phyloP scores from a whole-genome alignment of 2,113 vertebrate species.

The Cebidichthys violaceus region DNA sequence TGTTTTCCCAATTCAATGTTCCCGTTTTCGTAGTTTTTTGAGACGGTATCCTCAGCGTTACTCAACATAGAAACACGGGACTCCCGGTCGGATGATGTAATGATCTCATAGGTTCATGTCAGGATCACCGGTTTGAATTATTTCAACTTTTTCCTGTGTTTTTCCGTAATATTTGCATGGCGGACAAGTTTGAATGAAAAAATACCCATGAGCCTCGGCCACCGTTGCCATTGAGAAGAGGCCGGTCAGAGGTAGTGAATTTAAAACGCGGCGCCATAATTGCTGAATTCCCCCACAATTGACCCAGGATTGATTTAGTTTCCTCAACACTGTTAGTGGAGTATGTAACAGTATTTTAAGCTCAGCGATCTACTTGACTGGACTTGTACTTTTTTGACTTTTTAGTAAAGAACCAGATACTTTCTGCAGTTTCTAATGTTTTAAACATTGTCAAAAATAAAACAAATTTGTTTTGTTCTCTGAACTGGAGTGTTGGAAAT shows the following conservation, averaged over 20 bases:
- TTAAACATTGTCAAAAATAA: not conserved
- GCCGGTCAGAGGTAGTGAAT: not conserved
- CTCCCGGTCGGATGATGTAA: not conserved
- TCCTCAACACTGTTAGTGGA: not conserved
- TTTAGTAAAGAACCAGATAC: not conserved
- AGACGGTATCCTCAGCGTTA: not conserved
- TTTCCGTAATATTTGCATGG: not conserved
- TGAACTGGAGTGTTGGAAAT: not conserved
- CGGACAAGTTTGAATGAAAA: not conserved
- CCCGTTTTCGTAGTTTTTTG: not conserved
- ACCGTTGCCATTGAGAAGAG: not conserved
- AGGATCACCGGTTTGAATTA: not conserved
- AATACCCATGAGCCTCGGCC: not conserved
- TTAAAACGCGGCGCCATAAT: not conserved
- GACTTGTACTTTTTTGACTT: not conserved
- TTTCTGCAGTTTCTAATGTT: not conserved
- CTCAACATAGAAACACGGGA: not conserved
- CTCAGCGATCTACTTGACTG: not conserved
- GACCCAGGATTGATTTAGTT: not conserved
- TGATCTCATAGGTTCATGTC: not conserved
- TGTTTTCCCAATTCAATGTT: not conserved
- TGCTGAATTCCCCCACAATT: not conserved
- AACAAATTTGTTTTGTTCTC: not conserved
- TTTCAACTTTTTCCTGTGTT: not conserved
- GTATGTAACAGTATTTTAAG: not conserved